Conservation (phyloP, 2,113 vertebrate species). For the Grammomys dolichurus region DNA sequence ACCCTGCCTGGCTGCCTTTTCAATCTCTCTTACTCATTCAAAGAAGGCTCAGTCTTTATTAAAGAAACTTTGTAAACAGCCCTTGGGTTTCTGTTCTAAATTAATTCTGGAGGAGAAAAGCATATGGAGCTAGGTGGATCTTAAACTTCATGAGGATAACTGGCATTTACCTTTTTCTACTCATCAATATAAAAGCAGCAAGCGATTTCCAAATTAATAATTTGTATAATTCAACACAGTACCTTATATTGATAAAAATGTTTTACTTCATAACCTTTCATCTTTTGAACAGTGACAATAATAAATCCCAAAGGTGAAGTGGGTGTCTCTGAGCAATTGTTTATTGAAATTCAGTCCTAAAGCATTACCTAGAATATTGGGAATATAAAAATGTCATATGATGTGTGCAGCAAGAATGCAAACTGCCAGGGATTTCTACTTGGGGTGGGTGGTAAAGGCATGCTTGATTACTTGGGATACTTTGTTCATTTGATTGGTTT, state of each 20-base stretch:
- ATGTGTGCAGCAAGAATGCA: slow-evolving; percentile 75
- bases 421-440: slow-evolving; percentile 82
- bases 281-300: slow-evolving; percentile 74
- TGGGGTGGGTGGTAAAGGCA: slow-evolving; percentile 83
- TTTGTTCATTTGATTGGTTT: slow-evolving; percentile 51
- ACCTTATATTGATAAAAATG: slow-evolving; percentile 72
- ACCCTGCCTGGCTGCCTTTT: slow-evolving; percentile 49
- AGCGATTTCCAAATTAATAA: slow-evolving; percentile 72
- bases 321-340: slow-evolving; percentile 81
- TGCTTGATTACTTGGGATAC: slow-evolving; percentile 83
- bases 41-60: slow-evolving; percentile 68
- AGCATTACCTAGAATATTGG: slow-evolving; percentile 67
- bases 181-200: slow-evolving; percentile 56
- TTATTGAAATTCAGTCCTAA: slow-evolving; percentile 76
- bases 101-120: neutral
- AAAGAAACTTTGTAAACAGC: slow-evolving; percentile 68
- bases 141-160: slow-evolving; percentile 45
- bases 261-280: slow-evolving; percentile 76
- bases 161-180: slow-evolving; percentile 52
- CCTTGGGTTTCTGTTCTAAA: slow-evolving; percentile 66
- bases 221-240: slow-evolving; percentile 68
- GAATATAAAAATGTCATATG: slow-evolving; percentile 76
- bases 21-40: slow-evolving; percentile 67
- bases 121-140: neutral
- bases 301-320: slow-evolving; percentile 79